These are phyloP conservation scores for Diaphora mendica DNA, from an alignment of 2,888 invertebrate genomes.

Conservation along the genomic window DNA sequence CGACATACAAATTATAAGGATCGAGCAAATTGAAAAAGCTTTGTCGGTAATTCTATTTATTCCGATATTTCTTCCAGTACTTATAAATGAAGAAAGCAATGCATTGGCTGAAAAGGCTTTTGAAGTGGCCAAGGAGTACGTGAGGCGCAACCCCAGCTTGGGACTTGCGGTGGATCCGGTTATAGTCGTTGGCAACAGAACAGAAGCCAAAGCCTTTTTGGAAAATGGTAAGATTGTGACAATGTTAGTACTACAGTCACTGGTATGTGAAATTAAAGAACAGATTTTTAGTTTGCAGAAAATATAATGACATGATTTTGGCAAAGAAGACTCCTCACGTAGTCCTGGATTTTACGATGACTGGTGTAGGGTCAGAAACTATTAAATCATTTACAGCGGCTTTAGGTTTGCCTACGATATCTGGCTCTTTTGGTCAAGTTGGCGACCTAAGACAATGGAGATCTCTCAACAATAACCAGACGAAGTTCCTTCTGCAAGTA, in stretches of 20 bases:
- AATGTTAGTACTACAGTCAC: background rate
- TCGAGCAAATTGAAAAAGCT: no score
- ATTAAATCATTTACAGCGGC: conserved; percentile 94
- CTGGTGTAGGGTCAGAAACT: conserved; percentile 93
- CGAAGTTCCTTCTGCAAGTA: conserved; percentile 92
- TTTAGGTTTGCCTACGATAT: conserved; percentile 92
- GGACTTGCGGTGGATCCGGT: conserved; percentile 88
- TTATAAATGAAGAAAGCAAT: conserved; percentile 91
- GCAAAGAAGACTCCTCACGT: conserved; percentile 91
- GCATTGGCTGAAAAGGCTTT: conserved; percentile 90
- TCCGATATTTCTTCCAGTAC: conserved; percentile 82
- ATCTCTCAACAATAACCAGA: conserved; percentile 89
- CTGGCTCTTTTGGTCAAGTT: conserved; percentile 94
- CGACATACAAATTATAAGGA: no score
- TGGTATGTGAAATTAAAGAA: conserved; percentile 12
- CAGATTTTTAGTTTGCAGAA: conserved; percentile 88
- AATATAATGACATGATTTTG: conserved; percentile 89
- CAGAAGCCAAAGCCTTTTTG: conserved; percentile 90
- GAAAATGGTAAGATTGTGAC: conserved; percentile 87
- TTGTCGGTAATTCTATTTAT: no score
- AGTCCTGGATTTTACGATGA: conserved; percentile 93
- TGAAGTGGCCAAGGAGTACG: conserved; percentile 90
- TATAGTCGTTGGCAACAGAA: conserved; percentile 89
- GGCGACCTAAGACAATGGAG: conserved; percentile 95
- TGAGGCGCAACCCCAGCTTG: conserved; percentile 89